These are phyloP conservation scores for Motacilla tschutschensis DNA, from an alignment of 2,113 vertebrate genomes.

Conservation along the genomic window DNA sequence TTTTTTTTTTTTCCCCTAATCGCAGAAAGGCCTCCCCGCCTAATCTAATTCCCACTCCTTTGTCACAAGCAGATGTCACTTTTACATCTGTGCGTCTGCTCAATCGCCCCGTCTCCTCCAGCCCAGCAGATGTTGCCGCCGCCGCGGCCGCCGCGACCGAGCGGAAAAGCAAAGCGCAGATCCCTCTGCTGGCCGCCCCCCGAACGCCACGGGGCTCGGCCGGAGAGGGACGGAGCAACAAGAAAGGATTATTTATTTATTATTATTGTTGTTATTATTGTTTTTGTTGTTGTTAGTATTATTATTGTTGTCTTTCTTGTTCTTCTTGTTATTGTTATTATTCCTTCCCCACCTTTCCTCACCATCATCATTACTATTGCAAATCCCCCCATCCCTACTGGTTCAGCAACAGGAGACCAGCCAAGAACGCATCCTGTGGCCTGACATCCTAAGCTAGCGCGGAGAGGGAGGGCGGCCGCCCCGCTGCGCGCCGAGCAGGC, in stretches of 20 bases:
- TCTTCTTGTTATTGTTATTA: rapidly evolving
- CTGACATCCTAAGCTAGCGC: background rate
- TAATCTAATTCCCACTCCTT: constrained; percentile 90
- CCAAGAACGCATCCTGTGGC: background rate
- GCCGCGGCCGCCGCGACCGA: constrained; percentile 7
- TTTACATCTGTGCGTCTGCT: constrained; percentile 89
- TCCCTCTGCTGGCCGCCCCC: constrained; percentile 51
- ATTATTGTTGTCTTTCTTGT: too few relatives aligned
- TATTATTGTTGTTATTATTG: too few relatives aligned
- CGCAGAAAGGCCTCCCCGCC: constrained; percentile 72
- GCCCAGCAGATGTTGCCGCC: constrained; percentile 77
- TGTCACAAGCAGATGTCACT: constrained; percentile 91
- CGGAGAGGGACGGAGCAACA: too few relatives aligned
- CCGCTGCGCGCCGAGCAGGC: too few relatives aligned
- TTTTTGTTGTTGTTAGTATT: background rate
- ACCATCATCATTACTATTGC: background rate
- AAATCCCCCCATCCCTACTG: background rate
- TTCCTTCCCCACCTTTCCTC: background rate
- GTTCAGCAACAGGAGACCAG: background rate
- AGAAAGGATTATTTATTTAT: background rate
- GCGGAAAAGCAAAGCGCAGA: constrained; percentile 16
- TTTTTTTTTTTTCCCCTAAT: background rate
- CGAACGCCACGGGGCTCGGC: background rate
- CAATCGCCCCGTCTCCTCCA: constrained; percentile 66
- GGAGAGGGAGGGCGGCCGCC: background rate